Base-by-base conservation (phyloP, 2,888 invertebrate species). In the Idaea straminata region DNA sequence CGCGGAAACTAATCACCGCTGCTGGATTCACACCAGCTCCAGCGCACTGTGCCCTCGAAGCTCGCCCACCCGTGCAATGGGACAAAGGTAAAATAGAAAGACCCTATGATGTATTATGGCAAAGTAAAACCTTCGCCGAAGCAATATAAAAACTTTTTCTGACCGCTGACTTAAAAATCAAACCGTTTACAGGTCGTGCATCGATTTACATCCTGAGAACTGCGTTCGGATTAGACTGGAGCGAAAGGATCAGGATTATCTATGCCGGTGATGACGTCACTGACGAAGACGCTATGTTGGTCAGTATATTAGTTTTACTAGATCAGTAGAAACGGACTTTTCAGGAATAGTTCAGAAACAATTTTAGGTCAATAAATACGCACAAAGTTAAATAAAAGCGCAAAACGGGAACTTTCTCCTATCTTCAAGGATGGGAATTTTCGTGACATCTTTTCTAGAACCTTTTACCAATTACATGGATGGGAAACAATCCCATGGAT, bases 161-260 rank as follows among this genome's bases (percentile, higher is more conserved):
- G 25, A 25, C 3, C 25, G 25, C 58, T 59, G 58, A 16, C 16
- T 6, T 16, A 15, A 16, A 0, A 15, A 15, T 4, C 16, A 59
- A 59, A 5, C n/a, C 38, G 10, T 62, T n/a, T 10, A n/a, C 77
- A 93, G 95, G 96, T 72, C 95, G 97, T 59, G 98, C 98, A 10
- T 97, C 97, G 0, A 97, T 98, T 82, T 98, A 98, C 84, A 98
- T 98, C 75, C 86, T 98, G 69, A 94, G 98, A 69, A 98, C 97
- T 3, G 97, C 97, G 0, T 98, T 98, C 81, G 98, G 98, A 0
- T 94, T 98, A 25, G 98, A 98, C 84, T 98, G 98, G 98, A 96
- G 96, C 81, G 97, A 98, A 83, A 94, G 98, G 67, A 97, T 98
- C 75, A 94, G 97, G 78, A 97, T 98, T 73, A 97, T 98, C 76